These are phyloP conservation scores for Mesocricetus auratus DNA, from an alignment of 2,113 vertebrate genomes.

Conservation along the genomic window DNA sequence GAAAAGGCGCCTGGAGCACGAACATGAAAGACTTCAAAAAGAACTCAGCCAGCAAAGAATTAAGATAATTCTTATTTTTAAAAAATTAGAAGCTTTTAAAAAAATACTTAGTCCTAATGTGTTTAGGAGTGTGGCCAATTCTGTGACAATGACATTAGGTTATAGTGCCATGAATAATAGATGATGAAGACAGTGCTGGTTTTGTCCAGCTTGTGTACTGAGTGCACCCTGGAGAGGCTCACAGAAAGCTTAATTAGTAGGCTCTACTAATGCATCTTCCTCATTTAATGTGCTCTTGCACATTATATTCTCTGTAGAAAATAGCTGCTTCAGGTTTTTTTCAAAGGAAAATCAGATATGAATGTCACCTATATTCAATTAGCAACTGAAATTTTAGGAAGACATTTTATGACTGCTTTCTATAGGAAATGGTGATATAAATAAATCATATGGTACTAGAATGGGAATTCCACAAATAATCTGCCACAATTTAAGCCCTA, in stretches of 20 bases:
- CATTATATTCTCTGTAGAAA: slow-evolving; percentile 46
- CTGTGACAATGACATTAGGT: background rate
- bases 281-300: slow-evolving; percentile 28
- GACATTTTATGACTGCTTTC: background rate
- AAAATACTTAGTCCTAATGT: background rate
- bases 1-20: slow-evolving; percentile 30
- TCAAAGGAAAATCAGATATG: background rate
- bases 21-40: background rate
- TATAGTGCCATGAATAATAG: background rate
- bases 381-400: slow-evolving; percentile 60
- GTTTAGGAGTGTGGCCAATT: background rate
- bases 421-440: background rate
- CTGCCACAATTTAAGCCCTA: background rate
- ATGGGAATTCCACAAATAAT: slow-evolving; percentile 14
- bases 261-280: background rate
- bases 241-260: slow-evolving; percentile 20
- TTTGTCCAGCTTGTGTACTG: background rate
- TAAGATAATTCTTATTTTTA: background rate
- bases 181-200: background rate
- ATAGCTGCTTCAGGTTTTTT: background rate
- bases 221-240: background rate
- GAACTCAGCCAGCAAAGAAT: slow-evolving; percentile 53
- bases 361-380: slow-evolving; percentile 50
- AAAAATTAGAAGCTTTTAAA: background rate
- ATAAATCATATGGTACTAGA: slow-evolving; percentile 29